Evolutionary conservation across 2,888 invertebrate genomes (phyloP).

Genomic region (Pollenia amentaria): DNA sequence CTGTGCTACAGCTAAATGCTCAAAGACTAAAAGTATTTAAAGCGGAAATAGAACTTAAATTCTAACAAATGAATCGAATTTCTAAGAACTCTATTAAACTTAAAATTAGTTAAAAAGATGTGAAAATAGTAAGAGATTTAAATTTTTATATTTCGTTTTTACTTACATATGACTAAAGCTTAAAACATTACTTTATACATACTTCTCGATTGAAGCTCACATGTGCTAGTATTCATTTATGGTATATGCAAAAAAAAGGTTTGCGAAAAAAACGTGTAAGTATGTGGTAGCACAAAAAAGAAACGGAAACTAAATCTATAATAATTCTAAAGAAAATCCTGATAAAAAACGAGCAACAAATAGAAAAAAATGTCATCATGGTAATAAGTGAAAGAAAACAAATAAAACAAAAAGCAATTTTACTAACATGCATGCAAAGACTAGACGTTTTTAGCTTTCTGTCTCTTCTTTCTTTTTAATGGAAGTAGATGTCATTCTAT

Average conservation of each 20-base stretch:
- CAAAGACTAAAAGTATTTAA: no score
- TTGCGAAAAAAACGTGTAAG: neutral
- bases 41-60: no score
- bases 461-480: neutral
- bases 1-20: no score
- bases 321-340: slow-evolving; percentile 37
- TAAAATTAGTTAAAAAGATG: neutral
- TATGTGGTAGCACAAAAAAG: slow-evolving; percentile 1
- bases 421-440: slow-evolving; percentile 44
- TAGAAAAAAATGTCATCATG: slow-evolving; percentile 62
- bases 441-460: slow-evolving; percentile 33
- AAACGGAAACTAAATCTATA: slow-evolving; percentile 6
- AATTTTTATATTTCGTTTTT: neutral
- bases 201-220: neutral
- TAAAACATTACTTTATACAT: slow-evolving; percentile 1
- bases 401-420: slow-evolving; percentile 37
- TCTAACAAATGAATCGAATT: neutral
- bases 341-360: slow-evolving; percentile 36
- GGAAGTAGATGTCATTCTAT: slow-evolving; percentile 21
- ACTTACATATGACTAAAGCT: slow-evolving; percentile 4
- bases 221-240: neutral
- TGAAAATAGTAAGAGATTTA: neutral
- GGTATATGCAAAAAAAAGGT: neutral
- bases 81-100: neutral
- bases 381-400: slow-evolving; percentile 62